phyloP scores from a whole-genome alignment of 2,113 vertebrate genomes.

The Chroicocephalus ridibundus region DNA sequence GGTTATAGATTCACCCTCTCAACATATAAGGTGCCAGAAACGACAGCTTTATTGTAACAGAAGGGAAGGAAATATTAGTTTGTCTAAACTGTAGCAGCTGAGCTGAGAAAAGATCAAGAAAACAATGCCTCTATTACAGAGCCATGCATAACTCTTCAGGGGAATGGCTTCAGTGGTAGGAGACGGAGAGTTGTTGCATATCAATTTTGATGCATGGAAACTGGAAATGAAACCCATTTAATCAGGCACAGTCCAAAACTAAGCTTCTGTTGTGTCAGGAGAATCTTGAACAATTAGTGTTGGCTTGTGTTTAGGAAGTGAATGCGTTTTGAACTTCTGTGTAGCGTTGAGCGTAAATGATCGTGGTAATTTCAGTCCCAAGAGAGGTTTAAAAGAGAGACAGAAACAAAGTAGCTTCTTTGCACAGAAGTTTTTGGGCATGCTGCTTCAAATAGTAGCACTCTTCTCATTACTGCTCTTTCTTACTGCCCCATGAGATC shows the following conservation, averaged over 20 bases:
- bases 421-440: not conserved
- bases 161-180: slow-evolving; percentile 8
- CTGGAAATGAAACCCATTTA: slow-evolving; percentile 43
- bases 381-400: not conserved
- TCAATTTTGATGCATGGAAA: slow-evolving; percentile 43
- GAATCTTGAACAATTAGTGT: slow-evolving; percentile 26
- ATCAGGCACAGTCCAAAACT: not conserved
- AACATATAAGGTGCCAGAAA: slow-evolving; percentile 52
- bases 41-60: slow-evolving; percentile 60
- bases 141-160: slow-evolving; percentile 42
- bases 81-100: slow-evolving; percentile 53
- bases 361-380: slow-evolving; percentile 1
- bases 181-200: slow-evolving; percentile 31
- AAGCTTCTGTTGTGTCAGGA: not conserved
- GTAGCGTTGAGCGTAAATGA: not conserved
- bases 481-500: not conserved
- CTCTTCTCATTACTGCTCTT: not conserved
- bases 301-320: slow-evolving; percentile 5
- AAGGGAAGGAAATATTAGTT: slow-evolving; percentile 55
- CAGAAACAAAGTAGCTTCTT: not conserved
- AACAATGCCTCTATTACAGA: slow-evolving; percentile 49
- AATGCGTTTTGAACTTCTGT: not conserved
- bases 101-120: slow-evolving; percentile 58
- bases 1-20: slow-evolving; percentile 56
- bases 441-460: not conserved